Evolutionary conservation across 2,797 vertebrate genomes (phyloP), one percentile per base, ranked within the genome.

Genomic region (Dendrocincla fuliginosa): DNA sequence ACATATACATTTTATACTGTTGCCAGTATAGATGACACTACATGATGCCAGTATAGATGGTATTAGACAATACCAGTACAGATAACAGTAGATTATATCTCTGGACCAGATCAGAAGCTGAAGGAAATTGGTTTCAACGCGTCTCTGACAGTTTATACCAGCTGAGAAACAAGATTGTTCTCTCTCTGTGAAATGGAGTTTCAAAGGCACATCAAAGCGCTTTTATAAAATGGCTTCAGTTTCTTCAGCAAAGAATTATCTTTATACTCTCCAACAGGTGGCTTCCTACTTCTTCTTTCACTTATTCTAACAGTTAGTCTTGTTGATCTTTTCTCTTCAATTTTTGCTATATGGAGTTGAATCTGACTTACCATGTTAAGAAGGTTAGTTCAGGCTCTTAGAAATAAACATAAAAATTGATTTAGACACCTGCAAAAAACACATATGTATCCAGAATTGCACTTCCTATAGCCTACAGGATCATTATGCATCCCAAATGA

Each of bases 111-210:
- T 83, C 87, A 87, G 78, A 85, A 89, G 64, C 55, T 81, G 61
- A 47, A 89, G 57, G 46, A 96, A 96, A 97, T 94, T 93, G 84
- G 23, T 42, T 95, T 94, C 84, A 37, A 33, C 65, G 25, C n/a
- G 55, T 59, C 53, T 41, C 75, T 89, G 84, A 76, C 81, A 83
- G 82, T 91, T 96, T 92, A 91, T 74, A 91, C 78, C 89, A 91
- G 81, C 92, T 89, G 92, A 89, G 92, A 93, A 90, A 74, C 64
- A 80, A 90, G 93, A 93, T 93, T 96, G 49, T 53, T 90, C 60
- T 95, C 59, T 80, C 64, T 61, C 33, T 78, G 53, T 73, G 82
- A 96, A 94, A 93, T 75, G 46, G 50, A 87, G 39, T 95, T 94
- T 93, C 82, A 49, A 92, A 94, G 65, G 56, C 47, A 75, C 25